Base-by-base conservation (phyloP, 2,888 invertebrate species). In the Hypomecis punctinalis region DNA sequence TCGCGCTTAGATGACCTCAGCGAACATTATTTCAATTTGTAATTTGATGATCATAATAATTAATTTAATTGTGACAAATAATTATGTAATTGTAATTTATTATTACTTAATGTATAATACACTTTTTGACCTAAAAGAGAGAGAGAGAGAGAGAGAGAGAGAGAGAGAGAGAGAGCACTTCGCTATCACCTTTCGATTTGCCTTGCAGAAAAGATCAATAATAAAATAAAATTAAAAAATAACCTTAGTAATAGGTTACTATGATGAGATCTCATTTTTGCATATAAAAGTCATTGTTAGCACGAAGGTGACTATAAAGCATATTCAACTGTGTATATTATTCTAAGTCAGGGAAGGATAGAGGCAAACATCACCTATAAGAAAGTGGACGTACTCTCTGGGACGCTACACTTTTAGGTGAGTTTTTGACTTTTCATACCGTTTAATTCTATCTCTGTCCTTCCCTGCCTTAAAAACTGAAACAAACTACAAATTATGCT, bases 361-460 rank as follows among this genome's bases (percentile, higher is more conserved):
- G 91, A 92, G 87, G 83, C 81, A 77, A 72, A 88, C 84, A 77
- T 83, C 93, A 92, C 92, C 92, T 92, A 85, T 86, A 82, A 78
- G 78, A 91, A 89, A 91, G 91, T 90, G 86, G 87, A 86, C 85
- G 85, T 79, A 81, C 77, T 79, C 70, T 71, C 75, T 75, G 75
- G 83, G 79, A 85, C 83, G 86, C 85, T 84, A 86, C 89, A 88
- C 90, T 90, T 90, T 88, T 88, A 87, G 93, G 93, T 93, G 93
- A 91, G 92, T 93, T 78, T 66, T 68, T 64, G 40, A 72, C 71
- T 76, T 79, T 75, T 71, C 71, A 73, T 79, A 72, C 81, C 69
- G 76, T 76, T 78, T 83, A 76, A 79, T 77, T 81, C 71, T 82
- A 78, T 81, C 94, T 94, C 94, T 94, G 94, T 94, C 94, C 94